phyloP scores from a whole-genome alignment of 2,113 vertebrate genomes.

The Nothocercus julius region DNA sequence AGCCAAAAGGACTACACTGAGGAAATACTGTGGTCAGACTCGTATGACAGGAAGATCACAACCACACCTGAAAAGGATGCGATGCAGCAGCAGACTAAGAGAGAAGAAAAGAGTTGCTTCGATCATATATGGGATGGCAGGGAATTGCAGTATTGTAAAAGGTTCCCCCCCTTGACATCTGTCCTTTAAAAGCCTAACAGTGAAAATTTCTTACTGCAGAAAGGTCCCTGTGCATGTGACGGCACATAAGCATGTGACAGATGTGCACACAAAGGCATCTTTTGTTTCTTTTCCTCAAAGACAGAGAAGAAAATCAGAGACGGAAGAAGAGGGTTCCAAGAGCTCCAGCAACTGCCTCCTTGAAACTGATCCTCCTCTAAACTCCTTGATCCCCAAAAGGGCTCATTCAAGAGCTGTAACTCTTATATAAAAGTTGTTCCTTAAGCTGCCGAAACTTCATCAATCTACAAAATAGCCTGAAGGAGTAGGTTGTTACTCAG shows the following conservation, averaged over 20 bases:
- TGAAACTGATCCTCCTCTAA: not conserved
- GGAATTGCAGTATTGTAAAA: not conserved
- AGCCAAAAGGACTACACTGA: not conserved
- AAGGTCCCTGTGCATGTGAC: not conserved
- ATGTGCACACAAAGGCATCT: not conserved
- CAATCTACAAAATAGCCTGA: not conserved
- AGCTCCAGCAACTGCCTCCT: not conserved
- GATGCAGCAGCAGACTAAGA: not conserved
- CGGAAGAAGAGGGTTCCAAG: not conserved
- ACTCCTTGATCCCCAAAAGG: not conserved
- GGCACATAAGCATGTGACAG: not conserved
- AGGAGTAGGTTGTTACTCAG: not conserved
- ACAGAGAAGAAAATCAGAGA: not conserved
- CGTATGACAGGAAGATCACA: not conserved
- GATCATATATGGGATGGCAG: not conserved
- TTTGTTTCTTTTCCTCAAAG: slow-evolving; percentile 7
- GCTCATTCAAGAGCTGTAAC: not conserved
- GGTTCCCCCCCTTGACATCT: not conserved
- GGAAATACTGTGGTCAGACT: not conserved
- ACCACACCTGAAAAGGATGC: not conserved
- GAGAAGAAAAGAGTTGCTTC: not conserved
- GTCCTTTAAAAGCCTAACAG: not conserved
- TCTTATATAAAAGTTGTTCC: not conserved
- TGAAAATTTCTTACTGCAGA: not conserved
- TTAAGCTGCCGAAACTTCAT: not conserved